Base-by-base conservation (phyloP, 2,113 vertebrate genomes). In the Mesoclemmys tuberculata region DNA sequence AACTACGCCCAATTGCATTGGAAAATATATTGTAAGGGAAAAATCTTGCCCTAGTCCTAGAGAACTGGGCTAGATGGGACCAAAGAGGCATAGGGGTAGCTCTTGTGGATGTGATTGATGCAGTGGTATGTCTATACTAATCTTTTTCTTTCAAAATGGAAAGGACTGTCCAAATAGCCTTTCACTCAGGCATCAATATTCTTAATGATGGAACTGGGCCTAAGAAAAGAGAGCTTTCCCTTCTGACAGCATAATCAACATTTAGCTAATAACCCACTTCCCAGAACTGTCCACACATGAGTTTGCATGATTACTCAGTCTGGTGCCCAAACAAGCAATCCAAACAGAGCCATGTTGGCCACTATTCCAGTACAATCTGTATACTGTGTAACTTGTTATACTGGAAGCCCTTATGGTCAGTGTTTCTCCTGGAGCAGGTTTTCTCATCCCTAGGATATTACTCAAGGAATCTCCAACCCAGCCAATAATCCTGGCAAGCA, bases 401-500 rank as follows among this genome's bases (percentile, higher is more conserved):
- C 51, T 91, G 80, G 41, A 81, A 95, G 82, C 35, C 52, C 84
- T 52, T 31, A 21, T 11, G 64, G 26, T 44, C 44, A 9, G 1
- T 54, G 68, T 85, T 29, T 87, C 78, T 88, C 1, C 26, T 38
- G 48, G 92, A 4, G 79, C 27, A 2, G n/a, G 26, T 46, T 80
- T 95, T 84, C 90, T 82, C 74, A 41, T 89, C 88, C 90, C 55
- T 78, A 81, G 89, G 87, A 82, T 86, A 83, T 93, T 94, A 90
- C 78, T 92, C 92, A 82, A 93, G 95, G 95, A 92, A 95, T 94
- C 96, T 96, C 96, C 87, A 89, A 92, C 95, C 94, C 90, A 89
- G 87, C 95, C 88, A 85, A 92, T 90, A 94, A 92, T 95, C 35
- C 97, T 97, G 97, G 97, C 97, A 97, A 93, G 90, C 11, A 35